Conservation (phyloP, 2,888 invertebrate genomes). For the Agonopterix arenella region DNA sequence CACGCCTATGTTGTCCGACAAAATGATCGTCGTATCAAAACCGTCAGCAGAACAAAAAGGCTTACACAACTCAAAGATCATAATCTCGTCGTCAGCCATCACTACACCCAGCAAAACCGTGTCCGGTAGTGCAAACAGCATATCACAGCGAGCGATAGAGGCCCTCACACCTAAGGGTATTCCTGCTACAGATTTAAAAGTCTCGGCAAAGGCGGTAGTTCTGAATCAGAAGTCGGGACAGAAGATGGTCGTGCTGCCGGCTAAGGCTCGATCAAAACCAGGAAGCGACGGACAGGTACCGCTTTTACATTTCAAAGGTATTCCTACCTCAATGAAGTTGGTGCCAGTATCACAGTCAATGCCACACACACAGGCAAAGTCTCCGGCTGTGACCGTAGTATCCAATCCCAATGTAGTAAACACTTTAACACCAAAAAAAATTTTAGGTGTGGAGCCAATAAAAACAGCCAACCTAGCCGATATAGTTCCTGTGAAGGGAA, state of each 20-base stretch:
- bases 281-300: slow-evolving; percentile 58
- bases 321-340: slow-evolving; percentile 65
- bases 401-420: slow-evolving; percentile 46
- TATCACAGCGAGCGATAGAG: slow-evolving; percentile 47
- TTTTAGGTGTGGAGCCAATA: slow-evolving; percentile 29
- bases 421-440: slow-evolving; percentile 8
- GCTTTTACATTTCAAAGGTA: slow-evolving; percentile 63
- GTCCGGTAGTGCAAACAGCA: slow-evolving; percentile 40
- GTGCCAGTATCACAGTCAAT: slow-evolving; percentile 59
- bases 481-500: slow-evolving; percentile 63
- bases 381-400: slow-evolving; percentile 43
- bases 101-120: slow-evolving; percentile 40
- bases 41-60: slow-evolving; percentile 45
- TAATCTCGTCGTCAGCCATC: slow-evolving; percentile 48
- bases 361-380: slow-evolving; percentile 28
- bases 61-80: slow-evolving; percentile 48
- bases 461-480: slow-evolving; percentile 69
- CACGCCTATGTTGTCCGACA: slow-evolving; percentile 44
- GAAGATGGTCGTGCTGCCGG: slow-evolving; percentile 71
- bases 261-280: slow-evolving; percentile 55
- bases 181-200: slow-evolving; percentile 67
- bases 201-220: slow-evolving; percentile 67
- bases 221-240: slow-evolving; percentile 68
- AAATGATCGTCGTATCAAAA: slow-evolving; percentile 69
- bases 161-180: slow-evolving; percentile 62